Evolutionary conservation across 2,113 vertebrate genomes (phyloP).

Genomic region (Aythya baeri): DNA sequence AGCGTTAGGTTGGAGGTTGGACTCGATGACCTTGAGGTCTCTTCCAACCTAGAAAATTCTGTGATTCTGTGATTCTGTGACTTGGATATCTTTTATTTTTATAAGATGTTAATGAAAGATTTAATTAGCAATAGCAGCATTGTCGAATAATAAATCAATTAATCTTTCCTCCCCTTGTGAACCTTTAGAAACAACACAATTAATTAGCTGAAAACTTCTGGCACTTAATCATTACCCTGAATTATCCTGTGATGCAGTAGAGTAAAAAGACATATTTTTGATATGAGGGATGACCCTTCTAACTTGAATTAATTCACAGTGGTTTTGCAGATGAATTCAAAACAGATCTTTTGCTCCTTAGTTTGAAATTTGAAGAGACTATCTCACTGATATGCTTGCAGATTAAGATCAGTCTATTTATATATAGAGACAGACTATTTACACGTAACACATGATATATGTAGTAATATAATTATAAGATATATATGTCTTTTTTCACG

Average conservation of each 20-base stretch:
- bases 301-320: not conserved
- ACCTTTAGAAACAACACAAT: not conserved
- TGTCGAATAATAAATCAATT: conserved; percentile 43
- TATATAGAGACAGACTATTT: not conserved
- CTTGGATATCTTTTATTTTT: not conserved
- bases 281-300: not conserved
- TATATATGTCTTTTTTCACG: rapidly evolving
- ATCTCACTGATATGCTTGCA: not conserved
- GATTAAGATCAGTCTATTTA: not conserved
- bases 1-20: too few species aligned
- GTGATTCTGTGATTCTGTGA: too few species aligned
- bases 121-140: conserved; percentile 32
- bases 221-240: not conserved
- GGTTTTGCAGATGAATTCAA: not conserved
- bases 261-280: not conserved
- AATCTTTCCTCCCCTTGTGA: conserved; percentile 24
- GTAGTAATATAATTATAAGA: not conserved
- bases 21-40: too few species aligned
- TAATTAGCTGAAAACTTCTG: conserved; percentile 43
- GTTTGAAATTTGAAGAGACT: not conserved
- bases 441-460: not conserved
- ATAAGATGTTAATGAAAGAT: conserved; percentile 18
- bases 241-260: not conserved
- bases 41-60: too few species aligned
- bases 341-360: not conserved